Evolutionary conservation across 2,113 vertebrate genomes (phyloP).

Genomic region (Petrocephalus microphthalmus): DNA sequence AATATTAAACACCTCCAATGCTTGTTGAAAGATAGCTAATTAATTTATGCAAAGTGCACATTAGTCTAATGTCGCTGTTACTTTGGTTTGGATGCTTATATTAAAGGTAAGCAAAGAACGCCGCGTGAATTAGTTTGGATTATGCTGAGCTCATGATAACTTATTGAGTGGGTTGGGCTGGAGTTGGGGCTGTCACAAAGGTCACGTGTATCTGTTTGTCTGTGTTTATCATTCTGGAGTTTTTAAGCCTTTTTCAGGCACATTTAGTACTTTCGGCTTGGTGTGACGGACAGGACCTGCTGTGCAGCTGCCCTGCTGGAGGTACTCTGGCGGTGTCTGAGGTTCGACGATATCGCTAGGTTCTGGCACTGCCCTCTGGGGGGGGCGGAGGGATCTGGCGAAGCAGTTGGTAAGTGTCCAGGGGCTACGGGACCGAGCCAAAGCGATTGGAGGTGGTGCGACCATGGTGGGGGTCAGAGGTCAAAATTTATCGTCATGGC

Average conservation of each 20-base stretch:
- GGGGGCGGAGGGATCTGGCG: no score
- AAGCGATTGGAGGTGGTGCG: neutral
- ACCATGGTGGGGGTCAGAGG: neutral
- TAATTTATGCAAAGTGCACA: neutral
- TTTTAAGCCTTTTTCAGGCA: neutral
- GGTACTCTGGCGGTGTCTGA: neutral
- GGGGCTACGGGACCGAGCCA: no score
- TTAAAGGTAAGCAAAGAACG: neutral
- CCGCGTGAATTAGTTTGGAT: neutral
- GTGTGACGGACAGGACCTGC: neutral
- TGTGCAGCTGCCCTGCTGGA: neutral
- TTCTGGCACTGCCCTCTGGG: neutral
- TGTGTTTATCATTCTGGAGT: neutral
- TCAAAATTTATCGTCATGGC: neutral
- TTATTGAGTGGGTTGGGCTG: neutral
- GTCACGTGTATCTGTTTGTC: neutral
- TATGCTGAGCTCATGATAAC: neutral
- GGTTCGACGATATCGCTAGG: neutral
- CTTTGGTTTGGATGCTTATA: neutral
- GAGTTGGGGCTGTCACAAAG: neutral
- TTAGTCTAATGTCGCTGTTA: neutral
- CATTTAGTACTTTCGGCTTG: neutral
- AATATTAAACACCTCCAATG: neutral
- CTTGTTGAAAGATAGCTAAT: neutral
- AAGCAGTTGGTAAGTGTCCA: neutral